Evolutionary conservation across 92 coral and sea anemone species (phyloP), one percentile per base, ranked within the genome.

Genomic region (Scolanthus callimorphus): DNA sequence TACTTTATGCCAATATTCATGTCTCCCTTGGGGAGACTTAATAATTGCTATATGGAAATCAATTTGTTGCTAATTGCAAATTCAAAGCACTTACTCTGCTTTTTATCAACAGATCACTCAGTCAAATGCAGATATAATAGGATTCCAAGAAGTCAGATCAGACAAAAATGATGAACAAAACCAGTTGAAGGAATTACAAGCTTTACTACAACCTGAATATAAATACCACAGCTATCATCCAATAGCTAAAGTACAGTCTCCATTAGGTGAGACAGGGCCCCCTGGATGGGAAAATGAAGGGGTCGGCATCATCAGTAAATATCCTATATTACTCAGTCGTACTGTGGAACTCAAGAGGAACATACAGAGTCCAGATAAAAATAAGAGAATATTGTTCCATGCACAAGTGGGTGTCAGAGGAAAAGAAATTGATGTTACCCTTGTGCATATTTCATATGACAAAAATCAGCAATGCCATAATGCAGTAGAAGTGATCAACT

Each of bases 231-330:
- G 83, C 31, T 94, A 74, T 49, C 90, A 84, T 13, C 68, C 88
- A 20, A 83, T 90, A 17, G 37, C 81, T 29, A 60, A 55, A 13
- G 77, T 81, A 2, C 28, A 79, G 21, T 80, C 79, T 26, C 70
- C 75, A 62, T 50, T 71, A 9, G 90, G 88, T 31, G 73, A 15
- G 27, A 73, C 29, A 27, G 87, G 69, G 17, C 91, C 91, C 20
- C 83, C 86, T 17, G 99, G 99, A 28, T 94, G 99, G 99, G 90
- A 89, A 51, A 66, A 74, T 29, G 97, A 94, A 46, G 99, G 99
- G 20, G 81, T 94, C 47, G 99, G 97, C 12, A 69, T 94, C 21
- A 52, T 94, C 21, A 94, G 99, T 68, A 83, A 74, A 37, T 70
- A 84, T 78, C 85, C 99, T 25, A 81, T 94, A 39, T 69, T 75